phyloP scores from a whole-genome alignment of 2,797 vertebrate genomes.

The Scyliorhinus canicula region DNA sequence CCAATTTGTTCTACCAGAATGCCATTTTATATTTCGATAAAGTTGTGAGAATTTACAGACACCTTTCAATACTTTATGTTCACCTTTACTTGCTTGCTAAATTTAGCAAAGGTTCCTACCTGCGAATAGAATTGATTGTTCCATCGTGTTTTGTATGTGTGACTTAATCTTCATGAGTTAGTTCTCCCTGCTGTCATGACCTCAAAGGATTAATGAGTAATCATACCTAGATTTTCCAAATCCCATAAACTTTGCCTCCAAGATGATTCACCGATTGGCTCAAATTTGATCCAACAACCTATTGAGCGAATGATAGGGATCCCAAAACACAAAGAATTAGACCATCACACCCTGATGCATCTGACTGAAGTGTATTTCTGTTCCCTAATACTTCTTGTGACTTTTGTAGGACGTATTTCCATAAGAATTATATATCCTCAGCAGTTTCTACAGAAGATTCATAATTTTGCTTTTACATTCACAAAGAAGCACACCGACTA shows the following conservation, averaged over 20 bases:
- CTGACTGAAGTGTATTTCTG: background rate
- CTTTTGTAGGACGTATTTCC: background rate
- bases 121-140: background rate
- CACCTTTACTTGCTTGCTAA: background rate
- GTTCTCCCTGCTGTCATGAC: background rate
- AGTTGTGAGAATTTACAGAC: too few species aligned
- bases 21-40: background rate
- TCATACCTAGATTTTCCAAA: background rate
- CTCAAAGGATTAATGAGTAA: background rate
- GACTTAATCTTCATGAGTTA: background rate
- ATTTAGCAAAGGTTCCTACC: background rate
- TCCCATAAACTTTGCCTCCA: background rate
- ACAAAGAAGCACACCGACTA: background rate
- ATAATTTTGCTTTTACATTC: background rate
- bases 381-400: background rate
- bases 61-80: background rate
- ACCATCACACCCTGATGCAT: background rate
- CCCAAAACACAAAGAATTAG: background rate
- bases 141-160: background rate
- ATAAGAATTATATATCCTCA: background rate
- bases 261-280: background rate
- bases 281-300: background rate
- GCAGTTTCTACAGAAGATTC: background rate
- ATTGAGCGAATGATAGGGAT: background rate
- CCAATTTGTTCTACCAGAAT: background rate